phyloP scores from a whole-genome alignment of 2,113 vertebrate species.

The Penelope pileata region DNA sequence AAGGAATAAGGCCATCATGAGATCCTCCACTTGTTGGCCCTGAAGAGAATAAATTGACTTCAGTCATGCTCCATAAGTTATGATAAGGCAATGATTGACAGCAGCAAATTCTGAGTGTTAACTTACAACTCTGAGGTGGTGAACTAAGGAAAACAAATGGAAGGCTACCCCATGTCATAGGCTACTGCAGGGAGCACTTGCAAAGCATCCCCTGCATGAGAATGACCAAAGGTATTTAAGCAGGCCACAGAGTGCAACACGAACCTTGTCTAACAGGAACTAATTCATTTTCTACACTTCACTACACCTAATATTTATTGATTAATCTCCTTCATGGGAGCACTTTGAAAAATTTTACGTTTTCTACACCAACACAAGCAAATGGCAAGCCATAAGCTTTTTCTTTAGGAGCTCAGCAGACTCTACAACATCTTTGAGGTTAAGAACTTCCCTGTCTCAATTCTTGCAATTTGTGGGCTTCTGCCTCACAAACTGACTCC shows the following conservation, averaged over 20 bases:
- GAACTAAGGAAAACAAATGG: not conserved
- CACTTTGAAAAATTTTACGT: not conserved
- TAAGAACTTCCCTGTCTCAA: not conserved
- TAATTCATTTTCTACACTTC: not conserved
- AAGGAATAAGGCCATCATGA: constrained; percentile 89
- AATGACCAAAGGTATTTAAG: not conserved
- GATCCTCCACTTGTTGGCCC: constrained; percentile 78
- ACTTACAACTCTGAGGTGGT: not conserved
- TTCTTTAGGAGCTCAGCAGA: not conserved
- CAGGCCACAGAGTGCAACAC: not conserved
- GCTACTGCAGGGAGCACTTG: not conserved
- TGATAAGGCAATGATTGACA: not conserved
- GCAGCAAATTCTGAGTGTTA: not conserved
- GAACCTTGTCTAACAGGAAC: not conserved
- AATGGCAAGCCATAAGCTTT: not conserved
- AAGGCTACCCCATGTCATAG: not conserved
- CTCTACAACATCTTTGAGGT: not conserved
- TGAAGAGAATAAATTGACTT: constrained; percentile 46
- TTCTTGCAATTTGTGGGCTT: not conserved
- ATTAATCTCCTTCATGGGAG: not conserved
- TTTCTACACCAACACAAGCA: not conserved
- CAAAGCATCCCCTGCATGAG: not conserved
- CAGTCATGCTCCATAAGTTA: not conserved
- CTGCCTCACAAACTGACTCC: not conserved
- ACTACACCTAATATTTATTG: not conserved